Evolutionary conservation across 2,888 invertebrate species (phyloP).

Genomic region (Aromia moschata): DNA sequence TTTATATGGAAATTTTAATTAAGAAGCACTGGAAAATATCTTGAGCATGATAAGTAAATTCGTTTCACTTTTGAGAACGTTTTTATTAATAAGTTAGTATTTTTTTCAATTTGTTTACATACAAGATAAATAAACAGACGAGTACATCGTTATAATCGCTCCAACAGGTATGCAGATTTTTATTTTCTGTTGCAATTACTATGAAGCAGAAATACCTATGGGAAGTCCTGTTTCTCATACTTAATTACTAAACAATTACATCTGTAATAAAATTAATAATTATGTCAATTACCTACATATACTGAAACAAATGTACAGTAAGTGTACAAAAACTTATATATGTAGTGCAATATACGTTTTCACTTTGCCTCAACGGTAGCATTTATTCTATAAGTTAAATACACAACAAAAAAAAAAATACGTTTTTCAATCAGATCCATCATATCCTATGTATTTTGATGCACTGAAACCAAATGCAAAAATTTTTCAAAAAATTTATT

Average conservation of each 20-base stretch:
- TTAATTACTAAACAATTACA: not conserved
- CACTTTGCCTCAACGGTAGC: too few relatives aligned
- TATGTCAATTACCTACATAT: not conserved
- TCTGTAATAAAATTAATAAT: not conserved
- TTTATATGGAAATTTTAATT: slow-evolving; percentile 19
- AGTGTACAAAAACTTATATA: too few relatives aligned
- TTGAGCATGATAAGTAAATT: not conserved
- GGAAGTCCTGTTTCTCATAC: not conserved
- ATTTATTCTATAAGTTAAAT: too few relatives aligned
- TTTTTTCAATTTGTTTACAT: too few relatives aligned
- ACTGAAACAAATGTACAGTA: too few relatives aligned
- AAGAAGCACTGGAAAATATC: slow-evolving; percentile 8
- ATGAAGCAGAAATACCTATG: not conserved
- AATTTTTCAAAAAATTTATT: too few relatives aligned
- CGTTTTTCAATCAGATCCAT: too few relatives aligned
- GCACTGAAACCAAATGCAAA: too few relatives aligned
- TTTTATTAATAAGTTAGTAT: not conserved
- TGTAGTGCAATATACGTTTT: too few relatives aligned
- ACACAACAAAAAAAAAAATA: too few relatives aligned
- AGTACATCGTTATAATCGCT: not conserved
- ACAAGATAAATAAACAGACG: not conserved
- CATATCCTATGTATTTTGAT: too few relatives aligned
- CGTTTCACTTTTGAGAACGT: not conserved
- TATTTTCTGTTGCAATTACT: not conserved
- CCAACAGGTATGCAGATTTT: not conserved